Percentiles rank a stretch among this genome's conserved stretches.
These are phyloP conservation scores for Tetragnatha versicolor DNA, from an alignment of 1,140 invertebrate species.

Conservation along the genomic window DNA sequence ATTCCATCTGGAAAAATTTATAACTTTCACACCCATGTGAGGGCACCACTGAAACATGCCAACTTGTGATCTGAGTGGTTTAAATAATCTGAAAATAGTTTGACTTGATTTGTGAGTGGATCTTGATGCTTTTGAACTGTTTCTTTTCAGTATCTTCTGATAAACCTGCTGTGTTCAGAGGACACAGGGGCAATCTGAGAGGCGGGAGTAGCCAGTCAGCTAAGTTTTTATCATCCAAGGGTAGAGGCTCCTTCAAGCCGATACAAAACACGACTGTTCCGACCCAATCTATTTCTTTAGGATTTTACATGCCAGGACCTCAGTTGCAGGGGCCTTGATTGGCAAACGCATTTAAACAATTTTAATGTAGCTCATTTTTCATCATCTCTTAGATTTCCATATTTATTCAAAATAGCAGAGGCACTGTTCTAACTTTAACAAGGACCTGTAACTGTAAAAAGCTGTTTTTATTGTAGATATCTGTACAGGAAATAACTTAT, in stretches of 20 bases:
- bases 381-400: not conserved
- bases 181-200: not conserved
- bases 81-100: too few relatives aligned
- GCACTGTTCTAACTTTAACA: not conserved
- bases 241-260: not conserved
- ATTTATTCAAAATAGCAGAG: not conserved
- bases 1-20: too few relatives aligned
- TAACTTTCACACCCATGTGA: too few relatives aligned
- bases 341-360: not conserved
- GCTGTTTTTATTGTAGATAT: constrained; percentile 54
- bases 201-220: not conserved
- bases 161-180: constrained; percentile 26
- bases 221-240: constrained; percentile 21
- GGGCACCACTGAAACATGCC: too few relatives aligned
- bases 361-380: not conserved
- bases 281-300: constrained; percentile 41
- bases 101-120: too few relatives aligned
- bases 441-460: constrained; percentile 37
- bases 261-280: constrained; percentile 7
- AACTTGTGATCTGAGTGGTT: too few relatives aligned
- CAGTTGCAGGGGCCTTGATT: constrained; percentile 41
- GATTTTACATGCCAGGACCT: constrained; percentile 54
- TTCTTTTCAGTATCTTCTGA: constrained; percentile 12
- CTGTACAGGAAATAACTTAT: constrained; percentile 41
- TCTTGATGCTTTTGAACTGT: too few relatives aligned